Evolutionary conservation across 2,888 invertebrate species (phyloP), one percentile per base, ranked within the genome.

Genomic region (Nymphalis urticae): DNA sequence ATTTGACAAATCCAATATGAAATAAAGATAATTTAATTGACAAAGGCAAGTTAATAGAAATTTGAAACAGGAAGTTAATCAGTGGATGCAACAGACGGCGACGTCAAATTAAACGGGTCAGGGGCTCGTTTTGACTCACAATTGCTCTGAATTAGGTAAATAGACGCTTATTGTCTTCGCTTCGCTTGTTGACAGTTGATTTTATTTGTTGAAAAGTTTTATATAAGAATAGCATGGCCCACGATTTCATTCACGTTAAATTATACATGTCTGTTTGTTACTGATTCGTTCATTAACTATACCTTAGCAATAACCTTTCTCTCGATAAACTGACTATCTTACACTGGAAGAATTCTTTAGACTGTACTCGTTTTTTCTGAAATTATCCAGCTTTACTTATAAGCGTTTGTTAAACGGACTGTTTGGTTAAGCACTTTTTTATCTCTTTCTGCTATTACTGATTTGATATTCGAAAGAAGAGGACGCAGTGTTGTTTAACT

Each of bases 61-160:
- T 89, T 88, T 84, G 84, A 85, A 88, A 87, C 87, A 84, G 88
- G 87, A 90, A 87, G 88, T 88, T 87, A 89, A 89, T 89, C 87
- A 87, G 83, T 82, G 82, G 80, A 80, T 79, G 84, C 83, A 84
- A 83, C 85, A 86, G 85, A 82, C 83, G 81, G 78, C 82, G 82
- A 79, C 82, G 80, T 83, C 82, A 83, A 86, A 86, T 86, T 85
- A 89, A 89, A 86, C 84, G 79, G 87, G 86, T 86, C 87, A 86
- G 81, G 79, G 82, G 76, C 77, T 77, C 77, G 72, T 69, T 76
- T 74, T 75, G 75, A 75, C 78, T 81, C 82, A 82, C 84, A 83
- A 85, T 86, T 87, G 86, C 82, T 85, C 80, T 80, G 85, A 86
- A 87, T 87, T 87, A 85, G 84, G 84, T 85, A 87, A 87, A 86